phyloP scores from a whole-genome alignment of 2,113 vertebrate species.

The Proteles cristata region DNA sequence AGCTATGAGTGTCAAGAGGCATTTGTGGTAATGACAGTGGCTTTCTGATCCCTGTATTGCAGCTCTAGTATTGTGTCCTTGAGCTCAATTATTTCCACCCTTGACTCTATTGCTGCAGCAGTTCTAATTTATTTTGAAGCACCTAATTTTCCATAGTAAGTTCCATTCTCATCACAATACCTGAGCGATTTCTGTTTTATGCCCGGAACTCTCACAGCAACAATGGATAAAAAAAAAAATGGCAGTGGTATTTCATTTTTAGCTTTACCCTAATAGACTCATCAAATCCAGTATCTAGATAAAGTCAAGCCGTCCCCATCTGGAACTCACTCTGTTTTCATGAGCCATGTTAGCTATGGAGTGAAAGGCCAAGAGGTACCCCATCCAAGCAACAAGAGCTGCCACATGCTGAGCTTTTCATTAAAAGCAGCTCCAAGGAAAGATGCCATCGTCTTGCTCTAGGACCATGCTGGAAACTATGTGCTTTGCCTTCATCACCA shows the following conservation, averaged over 20 bases:
- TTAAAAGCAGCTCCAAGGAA: not conserved
- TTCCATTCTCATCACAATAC: not conserved
- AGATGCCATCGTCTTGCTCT: not conserved
- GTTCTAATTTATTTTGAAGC: constrained; percentile 38
- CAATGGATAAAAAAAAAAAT: not conserved
- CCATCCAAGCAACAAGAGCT: not conserved
- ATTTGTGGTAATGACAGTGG: not conserved
- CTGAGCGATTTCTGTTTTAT: not conserved
- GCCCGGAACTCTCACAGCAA: not conserved
- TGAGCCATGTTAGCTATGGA: not conserved
- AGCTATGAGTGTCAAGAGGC: not conserved
- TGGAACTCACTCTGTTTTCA: not conserved
- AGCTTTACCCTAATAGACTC: constrained; percentile 40
- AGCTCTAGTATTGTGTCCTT: not conserved
- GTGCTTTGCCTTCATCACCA: not conserved
- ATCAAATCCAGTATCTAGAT: constrained; percentile 31
- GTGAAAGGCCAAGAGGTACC: not conserved
- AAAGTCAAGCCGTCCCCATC: constrained; percentile 23
- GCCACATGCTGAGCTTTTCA: not conserved
- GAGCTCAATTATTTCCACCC: not conserved
- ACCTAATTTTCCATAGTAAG: not conserved
- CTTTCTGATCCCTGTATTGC: not conserved
- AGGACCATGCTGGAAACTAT: not conserved
- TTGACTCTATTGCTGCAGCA: not conserved
- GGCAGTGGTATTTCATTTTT: not conserved